A percentile compares a stretch with the other conserved stretches of the same genome.
Evolutionary conservation across 2,113 vertebrate species (phyloP).

Genomic region (Dasypus novemcinctus): DNA sequence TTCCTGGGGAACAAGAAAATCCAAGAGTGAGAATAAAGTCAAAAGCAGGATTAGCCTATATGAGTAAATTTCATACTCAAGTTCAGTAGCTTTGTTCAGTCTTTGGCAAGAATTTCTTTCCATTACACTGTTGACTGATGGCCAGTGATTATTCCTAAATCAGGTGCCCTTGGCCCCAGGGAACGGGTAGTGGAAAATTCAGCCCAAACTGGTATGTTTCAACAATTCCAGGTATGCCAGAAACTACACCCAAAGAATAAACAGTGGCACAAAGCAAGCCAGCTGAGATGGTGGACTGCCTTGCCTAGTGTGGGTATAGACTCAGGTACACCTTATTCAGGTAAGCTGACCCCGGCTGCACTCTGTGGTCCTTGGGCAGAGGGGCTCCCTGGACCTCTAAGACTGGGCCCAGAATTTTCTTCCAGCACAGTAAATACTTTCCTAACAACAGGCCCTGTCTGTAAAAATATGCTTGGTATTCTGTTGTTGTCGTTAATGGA

Average conservation of each 20-base stretch:
- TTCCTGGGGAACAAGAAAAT: conserved; percentile 1
- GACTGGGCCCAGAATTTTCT: not conserved
- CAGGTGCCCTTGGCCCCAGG: not conserved
- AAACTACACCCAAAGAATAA: not conserved
- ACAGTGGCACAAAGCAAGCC: not conserved
- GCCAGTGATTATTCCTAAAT: not conserved
- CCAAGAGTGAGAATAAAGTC: not conserved
- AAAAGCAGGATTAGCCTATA: not conserved
- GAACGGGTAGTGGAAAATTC: not conserved
- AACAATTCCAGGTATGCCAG: not conserved
- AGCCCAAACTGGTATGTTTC: not conserved
- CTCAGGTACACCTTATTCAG: not conserved
- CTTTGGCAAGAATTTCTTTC: conserved; percentile 1
- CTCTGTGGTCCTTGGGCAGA: not conserved
- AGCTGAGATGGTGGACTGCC: not conserved
- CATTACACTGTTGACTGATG: not conserved
- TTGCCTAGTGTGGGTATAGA: not conserved
- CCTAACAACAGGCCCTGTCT: not conserved
- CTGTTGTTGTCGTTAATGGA: conserved; percentile 51
- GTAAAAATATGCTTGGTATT: conserved; percentile 60
- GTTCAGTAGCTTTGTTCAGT: conserved; percentile 24
- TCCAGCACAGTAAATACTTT: not conserved
- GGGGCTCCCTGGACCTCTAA: not conserved
- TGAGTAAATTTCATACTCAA: not conserved
- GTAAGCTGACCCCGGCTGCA: not conserved